Percentiles rank a stretch among this genome's conserved stretches.
Conservation (phyloP, 2,888 invertebrate species). For the Idaea straminata region DNA sequence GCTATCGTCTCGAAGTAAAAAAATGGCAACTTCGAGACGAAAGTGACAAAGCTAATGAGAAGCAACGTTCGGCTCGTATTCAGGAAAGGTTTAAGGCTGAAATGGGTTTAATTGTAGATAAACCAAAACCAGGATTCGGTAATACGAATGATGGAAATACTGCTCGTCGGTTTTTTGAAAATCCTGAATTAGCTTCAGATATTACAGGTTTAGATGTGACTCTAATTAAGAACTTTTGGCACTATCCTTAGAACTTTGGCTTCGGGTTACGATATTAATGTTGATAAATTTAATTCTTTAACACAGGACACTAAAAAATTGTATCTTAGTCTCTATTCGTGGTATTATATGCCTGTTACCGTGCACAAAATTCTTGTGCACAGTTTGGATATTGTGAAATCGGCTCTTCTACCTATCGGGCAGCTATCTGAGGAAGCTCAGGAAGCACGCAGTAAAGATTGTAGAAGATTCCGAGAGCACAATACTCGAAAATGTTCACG, state of each 20-base stretch:
- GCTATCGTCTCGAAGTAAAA: constrained; percentile 38
- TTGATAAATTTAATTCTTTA: constrained; percentile 8
- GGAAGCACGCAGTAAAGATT: constrained; percentile 18
- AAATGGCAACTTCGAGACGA: constrained; percentile 33
- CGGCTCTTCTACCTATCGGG: constrained; percentile 9
- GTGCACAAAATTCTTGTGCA: constrained; percentile 19
- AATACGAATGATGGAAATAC: constrained; percentile 11
- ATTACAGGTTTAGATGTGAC: constrained; percentile 7
- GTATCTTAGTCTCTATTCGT: constrained; percentile 21
- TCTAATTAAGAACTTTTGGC: constrained; percentile 5
- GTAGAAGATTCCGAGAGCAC: constrained; percentile 12
- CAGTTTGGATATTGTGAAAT: constrained; percentile 12
- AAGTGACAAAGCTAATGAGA: constrained; percentile 6
- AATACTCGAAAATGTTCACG: constrained; percentile 11
- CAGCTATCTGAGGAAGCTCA: constrained; percentile 17
- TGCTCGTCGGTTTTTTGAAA: constrained; percentile 6
- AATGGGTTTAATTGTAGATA: constrained; percentile 11
- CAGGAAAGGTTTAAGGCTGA: constrained; percentile 5
- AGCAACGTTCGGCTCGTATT: constrained; percentile 5
- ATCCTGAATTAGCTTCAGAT: constrained; percentile 2
- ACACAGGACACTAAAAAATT: constrained; percentile 10
- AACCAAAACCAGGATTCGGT: constrained; percentile 12
- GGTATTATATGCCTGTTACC: constrained; percentile 21
- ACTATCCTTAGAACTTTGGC: constrained; percentile 9
- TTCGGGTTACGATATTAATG: constrained; percentile 15